These are phyloP conservation scores for Otus sunia DNA, from an alignment of 2,113 vertebrate genomes.

Conservation along the genomic window DNA sequence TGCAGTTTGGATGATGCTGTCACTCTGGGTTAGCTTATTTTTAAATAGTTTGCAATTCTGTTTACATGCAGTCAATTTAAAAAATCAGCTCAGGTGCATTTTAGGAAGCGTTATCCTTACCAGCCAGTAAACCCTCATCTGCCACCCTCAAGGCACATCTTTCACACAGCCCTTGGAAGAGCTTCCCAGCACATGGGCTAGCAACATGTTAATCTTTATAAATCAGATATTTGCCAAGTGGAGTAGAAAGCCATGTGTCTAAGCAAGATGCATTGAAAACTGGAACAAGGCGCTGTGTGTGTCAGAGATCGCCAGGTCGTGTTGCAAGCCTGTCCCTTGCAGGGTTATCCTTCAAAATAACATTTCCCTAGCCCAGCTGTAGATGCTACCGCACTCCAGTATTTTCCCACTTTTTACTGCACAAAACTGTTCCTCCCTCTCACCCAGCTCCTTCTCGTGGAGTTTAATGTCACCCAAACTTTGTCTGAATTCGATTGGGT, in stretches of 20 bases:
- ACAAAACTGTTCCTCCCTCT: background rate
- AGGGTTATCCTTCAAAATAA: background rate
- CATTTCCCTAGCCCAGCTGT: background rate
- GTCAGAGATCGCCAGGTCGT: slow-evolving; percentile 7
- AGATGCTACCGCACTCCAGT: background rate
- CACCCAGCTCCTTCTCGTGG: background rate
- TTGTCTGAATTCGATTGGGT: background rate
- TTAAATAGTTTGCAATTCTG: background rate
- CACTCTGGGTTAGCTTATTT: slow-evolving; percentile 17
- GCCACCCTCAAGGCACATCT: slow-evolving; percentile 29
- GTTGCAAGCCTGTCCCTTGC: background rate
- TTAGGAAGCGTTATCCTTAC: background rate
- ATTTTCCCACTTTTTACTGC: background rate
- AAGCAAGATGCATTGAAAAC: slow-evolving; percentile 17
- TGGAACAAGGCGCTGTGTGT: background rate
- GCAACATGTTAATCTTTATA: slow-evolving; percentile 48
- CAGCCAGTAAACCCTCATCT: background rate
- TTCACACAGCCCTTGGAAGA: slow-evolving; percentile 38
- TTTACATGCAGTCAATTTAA: slow-evolving; percentile 25
- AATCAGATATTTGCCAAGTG: slow-evolving; percentile 54
- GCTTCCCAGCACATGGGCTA: slow-evolving; percentile 25
- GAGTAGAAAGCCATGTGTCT: slow-evolving; percentile 47
- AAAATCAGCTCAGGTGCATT: slow-evolving; percentile 44
- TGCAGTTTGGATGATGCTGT: background rate
- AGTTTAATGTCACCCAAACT: background rate